These are phyloP conservation scores for Plebejus anna DNA, from an alignment of 2,888 invertebrate genomes.

Conservation along the genomic window DNA sequence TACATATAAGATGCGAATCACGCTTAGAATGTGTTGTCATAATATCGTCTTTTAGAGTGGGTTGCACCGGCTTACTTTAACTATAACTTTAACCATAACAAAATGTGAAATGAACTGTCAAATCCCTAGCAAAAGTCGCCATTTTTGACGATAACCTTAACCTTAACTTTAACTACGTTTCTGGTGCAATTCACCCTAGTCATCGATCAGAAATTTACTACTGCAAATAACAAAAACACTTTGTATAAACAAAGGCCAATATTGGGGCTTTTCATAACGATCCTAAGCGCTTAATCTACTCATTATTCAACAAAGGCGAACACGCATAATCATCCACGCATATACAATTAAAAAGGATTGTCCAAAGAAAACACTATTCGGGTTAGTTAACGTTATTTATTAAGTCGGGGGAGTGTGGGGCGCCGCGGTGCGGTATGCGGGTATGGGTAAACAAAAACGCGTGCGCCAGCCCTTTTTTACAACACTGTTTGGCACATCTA, in stretches of 20 bases:
- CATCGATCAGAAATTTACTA: too few relatives aligned
- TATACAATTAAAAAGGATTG: slow-evolving; percentile 25
- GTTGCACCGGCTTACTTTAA: too few relatives aligned
- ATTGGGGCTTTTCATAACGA: not conserved
- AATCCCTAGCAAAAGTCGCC: too few relatives aligned
- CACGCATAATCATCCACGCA: slow-evolving; percentile 22
- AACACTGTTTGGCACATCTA: slow-evolving; percentile 39
- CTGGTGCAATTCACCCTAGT: too few relatives aligned
- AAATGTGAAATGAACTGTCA: too few relatives aligned
- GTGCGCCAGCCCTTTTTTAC: slow-evolving; percentile 49
- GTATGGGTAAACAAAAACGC: slow-evolving; percentile 54
- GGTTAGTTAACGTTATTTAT: slow-evolving; percentile 42
- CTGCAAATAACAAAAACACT: not conserved
- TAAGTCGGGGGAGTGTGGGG: slow-evolving; percentile 43
- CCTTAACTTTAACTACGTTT: too few relatives aligned
- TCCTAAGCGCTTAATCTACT: not conserved
- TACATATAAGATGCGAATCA: too few relatives aligned
- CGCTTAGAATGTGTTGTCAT: too few relatives aligned
- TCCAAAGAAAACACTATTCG: slow-evolving; percentile 27
- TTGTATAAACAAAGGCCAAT: not conserved
- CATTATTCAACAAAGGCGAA: not conserved
- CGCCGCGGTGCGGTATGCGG: slow-evolving; percentile 56
- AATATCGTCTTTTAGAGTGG: too few relatives aligned
- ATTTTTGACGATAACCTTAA: too few relatives aligned
- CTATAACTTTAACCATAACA: too few relatives aligned